Conservation (phyloP, 2,113 vertebrate species). For the Osmerus eperlanus region DNA sequence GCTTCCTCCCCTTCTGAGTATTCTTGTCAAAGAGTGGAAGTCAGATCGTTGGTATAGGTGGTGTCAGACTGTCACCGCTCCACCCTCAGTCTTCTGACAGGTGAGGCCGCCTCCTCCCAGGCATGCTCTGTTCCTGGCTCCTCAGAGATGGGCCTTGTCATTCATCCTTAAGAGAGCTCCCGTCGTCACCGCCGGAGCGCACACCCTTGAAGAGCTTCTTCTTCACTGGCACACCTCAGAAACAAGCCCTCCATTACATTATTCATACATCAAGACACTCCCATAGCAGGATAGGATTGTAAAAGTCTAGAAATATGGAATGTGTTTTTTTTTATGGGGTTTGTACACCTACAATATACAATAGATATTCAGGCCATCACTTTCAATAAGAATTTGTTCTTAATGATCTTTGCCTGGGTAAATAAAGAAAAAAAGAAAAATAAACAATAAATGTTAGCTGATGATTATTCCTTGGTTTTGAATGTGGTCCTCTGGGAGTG, state of each 20-base stretch:
- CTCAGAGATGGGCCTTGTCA: neutral
- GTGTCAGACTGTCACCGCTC: slow-evolving; percentile 13
- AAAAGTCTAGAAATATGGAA: too few species aligned
- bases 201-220: neutral
- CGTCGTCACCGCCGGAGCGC: neutral
- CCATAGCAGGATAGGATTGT: too few species aligned
- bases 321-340: too few species aligned
- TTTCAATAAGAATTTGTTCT: too few species aligned
- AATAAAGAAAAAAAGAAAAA: too few species aligned
- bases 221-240: slow-evolving; percentile 4
- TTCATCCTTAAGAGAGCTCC: neutral
- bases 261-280: too few species aligned
- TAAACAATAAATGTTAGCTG: too few species aligned
- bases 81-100: slow-evolving; percentile 16
- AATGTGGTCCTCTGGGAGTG: too few species aligned
- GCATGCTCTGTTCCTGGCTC: slow-evolving; percentile 4
- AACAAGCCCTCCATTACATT: neutral
- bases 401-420: too few species aligned
- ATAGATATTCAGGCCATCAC: too few species aligned
- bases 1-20: neutral
- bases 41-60: neutral
- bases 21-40: slow-evolving; percentile 1
- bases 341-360: too few species aligned
- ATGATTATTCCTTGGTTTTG: too few species aligned
- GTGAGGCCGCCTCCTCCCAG: neutral